phyloP scores from a whole-genome alignment of 2,888 invertebrate genomes.

The Achlya flavicornis region DNA sequence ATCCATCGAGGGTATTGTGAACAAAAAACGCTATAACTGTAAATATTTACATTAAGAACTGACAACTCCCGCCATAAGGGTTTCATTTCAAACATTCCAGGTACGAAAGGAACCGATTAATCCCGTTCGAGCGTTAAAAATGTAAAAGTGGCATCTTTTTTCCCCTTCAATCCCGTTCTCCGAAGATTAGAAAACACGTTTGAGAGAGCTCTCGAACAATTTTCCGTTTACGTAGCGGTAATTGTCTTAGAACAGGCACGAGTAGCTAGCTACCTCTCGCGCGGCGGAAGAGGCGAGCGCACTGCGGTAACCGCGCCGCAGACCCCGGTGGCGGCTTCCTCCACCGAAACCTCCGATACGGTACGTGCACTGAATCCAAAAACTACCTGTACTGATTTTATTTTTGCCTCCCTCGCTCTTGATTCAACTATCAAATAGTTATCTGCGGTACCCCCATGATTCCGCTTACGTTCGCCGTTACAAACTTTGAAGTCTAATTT shows the following conservation, averaged over 20 bases:
- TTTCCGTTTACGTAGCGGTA: conserved; percentile 81
- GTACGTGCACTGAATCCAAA: conserved; percentile 78
- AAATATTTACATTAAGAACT: conserved; percentile 44
- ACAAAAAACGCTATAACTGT: conserved; percentile 42
- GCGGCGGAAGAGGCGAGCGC: conserved; percentile 56
- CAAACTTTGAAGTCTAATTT: conserved; percentile 41
- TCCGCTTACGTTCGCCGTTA: conserved; percentile 31
- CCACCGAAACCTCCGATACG: conserved; percentile 71
- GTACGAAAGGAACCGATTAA: conserved; percentile 44
- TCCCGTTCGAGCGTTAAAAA: conserved; percentile 54
- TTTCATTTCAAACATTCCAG: conserved; percentile 39
- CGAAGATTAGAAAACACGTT: conserved; percentile 79
- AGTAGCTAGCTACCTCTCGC: conserved; percentile 62
- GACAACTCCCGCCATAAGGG: conserved; percentile 28
- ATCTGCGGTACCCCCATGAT: conserved; percentile 59
- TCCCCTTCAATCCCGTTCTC: conserved; percentile 53
- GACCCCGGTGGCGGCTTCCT: conserved; percentile 45
- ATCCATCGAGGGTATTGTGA: conserved; percentile 5
- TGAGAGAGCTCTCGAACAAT: conserved; percentile 72
- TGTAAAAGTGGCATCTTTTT: conserved; percentile 56
- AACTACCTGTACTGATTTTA: conserved; percentile 79
- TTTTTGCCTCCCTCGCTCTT: conserved; percentile 74
- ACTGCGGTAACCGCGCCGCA: conserved; percentile 72
- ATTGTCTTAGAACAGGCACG: conserved; percentile 78
- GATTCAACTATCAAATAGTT: conserved; percentile 78